Base-by-base conservation (phyloP, 1,140 invertebrate species). In the Ips nitidus region DNA sequence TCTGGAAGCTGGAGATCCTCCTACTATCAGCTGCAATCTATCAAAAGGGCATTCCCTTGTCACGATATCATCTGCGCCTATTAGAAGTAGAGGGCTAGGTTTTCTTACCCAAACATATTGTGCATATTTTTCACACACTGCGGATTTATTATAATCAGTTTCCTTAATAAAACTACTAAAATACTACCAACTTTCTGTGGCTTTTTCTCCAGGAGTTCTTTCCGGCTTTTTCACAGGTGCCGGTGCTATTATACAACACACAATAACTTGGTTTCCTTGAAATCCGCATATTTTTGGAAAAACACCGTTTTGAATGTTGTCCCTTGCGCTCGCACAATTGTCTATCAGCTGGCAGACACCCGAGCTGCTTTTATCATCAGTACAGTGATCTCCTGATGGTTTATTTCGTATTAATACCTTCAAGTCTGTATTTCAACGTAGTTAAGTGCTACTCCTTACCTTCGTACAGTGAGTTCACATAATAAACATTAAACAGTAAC, bases 221-320 rank as follows among this genome's bases (percentile, higher is more conserved):
- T 5, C 1, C 5, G 45, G 47, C 55, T n/a, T 72, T 39, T 36
- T 6, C 41, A 66, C 63, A 40, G 52, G 37, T 43, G 66, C 22
- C 42, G 41, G 45, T 22, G 22, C 22, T 22, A 22, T 22, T 22
- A 22, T 22, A 71, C 76, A 78, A 66, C 76, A 78, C n/a, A 77
- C 74, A 40, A 77, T 74, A 43, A 73, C 61, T 57, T 67, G 43
- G 2, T 62, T 71, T 43, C 71, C 72, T 58, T 67, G 42, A 65
- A 75, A 78, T 4, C 72, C 74, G 63, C 76, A 78, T 8, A 42
- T 66, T 61, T 75, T 47, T 6, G 76, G 76, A 66, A 56, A 73
- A 42, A 61, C 52, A 38, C 70, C 52, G 60, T 71, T 64, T 53
- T 63, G 41, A 37, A 76, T 3, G n/a, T 68, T 68, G 2, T 57